These are phyloP conservation scores for Cossypha polioptera DNA, from an alignment of 2,797 vertebrate genomes.

Conservation along the genomic window DNA sequence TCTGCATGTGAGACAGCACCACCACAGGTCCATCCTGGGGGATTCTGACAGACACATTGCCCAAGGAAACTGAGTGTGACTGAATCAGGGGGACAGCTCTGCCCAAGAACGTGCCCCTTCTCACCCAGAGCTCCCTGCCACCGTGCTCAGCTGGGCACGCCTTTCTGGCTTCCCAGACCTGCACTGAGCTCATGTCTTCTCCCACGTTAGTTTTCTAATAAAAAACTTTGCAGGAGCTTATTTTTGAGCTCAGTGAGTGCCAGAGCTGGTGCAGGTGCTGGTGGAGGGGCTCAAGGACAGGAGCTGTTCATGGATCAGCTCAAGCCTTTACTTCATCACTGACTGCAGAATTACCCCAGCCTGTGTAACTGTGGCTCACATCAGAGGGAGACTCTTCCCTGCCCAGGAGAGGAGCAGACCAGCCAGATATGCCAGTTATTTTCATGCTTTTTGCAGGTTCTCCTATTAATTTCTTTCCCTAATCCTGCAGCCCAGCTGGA, in stretches of 20 bases:
- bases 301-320: neutral
- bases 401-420: neutral
- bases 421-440: neutral
- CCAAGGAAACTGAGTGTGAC: neutral
- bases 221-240: neutral
- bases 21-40: neutral
- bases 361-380: neutral
- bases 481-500: neutral
- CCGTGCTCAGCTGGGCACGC: neutral
- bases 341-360: neutral
- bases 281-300: neutral
- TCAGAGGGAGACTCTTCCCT: neutral
- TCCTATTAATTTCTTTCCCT: neutral
- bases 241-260: neutral
- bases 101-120: fast-evolving
- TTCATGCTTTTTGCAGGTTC: neutral
- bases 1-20: neutral
- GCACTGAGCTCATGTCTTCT: neutral
- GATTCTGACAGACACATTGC: neutral
- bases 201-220: neutral
- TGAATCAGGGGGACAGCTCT: neutral
- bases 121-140: neutral
- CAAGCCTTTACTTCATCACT: neutral
- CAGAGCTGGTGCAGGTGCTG: neutral
- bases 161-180: neutral